These are phyloP conservation scores for Mustela nigripes DNA, from an alignment of 2,113 vertebrate genomes.

Conservation along the genomic window DNA sequence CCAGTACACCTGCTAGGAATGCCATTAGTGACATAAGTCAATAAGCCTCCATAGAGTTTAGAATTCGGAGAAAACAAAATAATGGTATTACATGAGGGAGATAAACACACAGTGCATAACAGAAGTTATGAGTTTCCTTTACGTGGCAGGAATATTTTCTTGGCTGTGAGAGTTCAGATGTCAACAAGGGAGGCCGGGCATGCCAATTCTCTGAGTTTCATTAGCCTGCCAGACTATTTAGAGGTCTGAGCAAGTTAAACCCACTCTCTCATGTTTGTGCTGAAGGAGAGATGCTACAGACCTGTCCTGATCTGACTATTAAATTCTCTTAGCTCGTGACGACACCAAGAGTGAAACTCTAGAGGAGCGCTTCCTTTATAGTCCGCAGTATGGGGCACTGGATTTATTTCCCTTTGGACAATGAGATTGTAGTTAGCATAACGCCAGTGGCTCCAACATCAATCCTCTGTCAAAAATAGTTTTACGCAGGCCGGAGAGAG, in stretches of 20 bases:
- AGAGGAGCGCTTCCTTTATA: conserved; percentile 24
- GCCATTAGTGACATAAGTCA: background rate
- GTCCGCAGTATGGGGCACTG: background rate
- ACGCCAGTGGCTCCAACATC: conserved; percentile 35
- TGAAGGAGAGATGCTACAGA: background rate
- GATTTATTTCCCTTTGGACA: conserved; percentile 67
- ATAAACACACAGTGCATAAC: conserved; percentile 29
- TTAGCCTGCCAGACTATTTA: conserved; percentile 39
- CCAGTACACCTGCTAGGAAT: background rate
- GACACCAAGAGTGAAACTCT: conserved; percentile 41
- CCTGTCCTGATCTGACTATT: conserved; percentile 2
- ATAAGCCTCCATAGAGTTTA: background rate
- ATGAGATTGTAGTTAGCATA: conserved; percentile 29
- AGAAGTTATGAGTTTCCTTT: conserved; percentile 59
- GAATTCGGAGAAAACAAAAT: conserved; percentile 45
- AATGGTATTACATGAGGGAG: conserved; percentile 21
- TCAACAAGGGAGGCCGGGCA: conserved; percentile 23
- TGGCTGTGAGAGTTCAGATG: conserved; percentile 35
- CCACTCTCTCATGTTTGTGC: conserved; percentile 6
- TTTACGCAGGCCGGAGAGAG: conserved; percentile 52
- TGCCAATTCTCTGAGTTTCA: conserved; percentile 47
- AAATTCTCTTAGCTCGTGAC: conserved; percentile 40
- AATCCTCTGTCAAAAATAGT: conserved; percentile 56
- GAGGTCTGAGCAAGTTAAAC: conserved; percentile 44
- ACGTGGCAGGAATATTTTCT: conserved; percentile 63